Percentiles rank a stretch among this genome's conserved stretches.
phyloP scores from a whole-genome alignment of 2,113 vertebrate species.

The Equus quagga region DNA sequence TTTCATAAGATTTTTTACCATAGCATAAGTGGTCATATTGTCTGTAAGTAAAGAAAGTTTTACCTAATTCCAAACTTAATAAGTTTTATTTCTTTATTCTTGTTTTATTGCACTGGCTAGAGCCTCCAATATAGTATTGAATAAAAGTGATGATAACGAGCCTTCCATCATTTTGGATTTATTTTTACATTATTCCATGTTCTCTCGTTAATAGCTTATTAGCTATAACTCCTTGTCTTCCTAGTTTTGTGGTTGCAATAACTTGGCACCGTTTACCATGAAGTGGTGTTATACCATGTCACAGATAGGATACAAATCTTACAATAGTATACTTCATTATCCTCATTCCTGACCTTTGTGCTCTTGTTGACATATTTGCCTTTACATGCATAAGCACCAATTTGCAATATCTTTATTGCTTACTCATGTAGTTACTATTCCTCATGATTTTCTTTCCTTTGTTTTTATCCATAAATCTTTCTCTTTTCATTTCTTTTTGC shows the following conservation, averaged over 20 bases:
- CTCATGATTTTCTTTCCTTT: not conserved
- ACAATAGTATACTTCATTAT: not conserved
- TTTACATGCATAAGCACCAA: not conserved
- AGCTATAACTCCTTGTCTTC: not conserved
- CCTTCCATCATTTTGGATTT: not conserved
- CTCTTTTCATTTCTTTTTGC: not conserved
- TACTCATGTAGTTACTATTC: not conserved
- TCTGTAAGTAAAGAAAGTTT: not conserved
- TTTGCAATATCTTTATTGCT: not conserved
- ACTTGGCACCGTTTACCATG: not conserved
- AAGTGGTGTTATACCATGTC: not conserved
- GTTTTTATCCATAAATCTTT: not conserved
- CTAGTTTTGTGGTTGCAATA: not conserved
- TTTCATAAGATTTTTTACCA: not conserved
- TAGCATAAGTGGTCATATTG: not conserved
- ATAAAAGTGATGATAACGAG: not conserved
- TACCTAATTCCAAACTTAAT: not conserved
- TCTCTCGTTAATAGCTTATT: not conserved
- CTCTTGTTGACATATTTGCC: not conserved
- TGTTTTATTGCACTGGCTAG: not conserved
- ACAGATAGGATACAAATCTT: not conserved
- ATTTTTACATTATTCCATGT: not conserved
- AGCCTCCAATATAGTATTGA: not conserved
- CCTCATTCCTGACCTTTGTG: not conserved
- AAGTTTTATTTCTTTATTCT: not conserved